These are phyloP conservation scores for Holcopasites calliopsidis DNA, from an alignment of 1,140 invertebrate species.

Conservation along the genomic window DNA sequence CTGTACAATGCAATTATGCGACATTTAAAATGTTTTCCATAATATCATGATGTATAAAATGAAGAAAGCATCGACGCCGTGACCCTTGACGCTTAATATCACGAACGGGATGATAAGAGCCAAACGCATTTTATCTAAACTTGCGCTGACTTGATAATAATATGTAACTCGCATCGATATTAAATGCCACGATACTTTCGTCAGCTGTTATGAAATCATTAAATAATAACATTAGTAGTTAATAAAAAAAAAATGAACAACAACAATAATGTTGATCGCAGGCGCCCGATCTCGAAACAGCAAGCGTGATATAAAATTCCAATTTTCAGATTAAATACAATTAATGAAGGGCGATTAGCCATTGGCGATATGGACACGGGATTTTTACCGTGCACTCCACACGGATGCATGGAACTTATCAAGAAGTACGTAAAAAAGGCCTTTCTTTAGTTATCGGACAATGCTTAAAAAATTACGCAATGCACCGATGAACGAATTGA, in stretches of 20 bases:
- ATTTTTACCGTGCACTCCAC: constrained; percentile 96
- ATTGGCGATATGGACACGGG: constrained; percentile 92
- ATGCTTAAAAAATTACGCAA: too few relatives aligned
- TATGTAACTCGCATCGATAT: neutral
- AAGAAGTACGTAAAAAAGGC: constrained; percentile 80
- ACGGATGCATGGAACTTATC: constrained; percentile 95
- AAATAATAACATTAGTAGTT: neutral
- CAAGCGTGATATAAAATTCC: neutral
- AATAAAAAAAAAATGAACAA: neutral
- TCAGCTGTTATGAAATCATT: neutral
- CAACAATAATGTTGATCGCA: neutral
- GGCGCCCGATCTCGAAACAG: too few relatives aligned
- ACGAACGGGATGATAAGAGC: constrained; percentile 23
- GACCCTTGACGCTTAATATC: constrained; percentile 22
- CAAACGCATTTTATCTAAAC: neutral
- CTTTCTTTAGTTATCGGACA: too few relatives aligned
- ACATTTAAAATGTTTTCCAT: neutral
- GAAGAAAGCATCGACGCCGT: neutral
- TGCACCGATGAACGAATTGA: too few relatives aligned
- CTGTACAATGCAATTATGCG: too few relatives aligned
- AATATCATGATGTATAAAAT: neutral
- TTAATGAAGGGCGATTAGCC: constrained; percentile 94
- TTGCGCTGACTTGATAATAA: neutral
- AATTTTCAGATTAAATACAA: constrained; percentile 85
- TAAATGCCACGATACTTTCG: neutral